Conservation (phyloP, 2,113 vertebrate genomes). For the Odocoileus hemionus region DNA sequence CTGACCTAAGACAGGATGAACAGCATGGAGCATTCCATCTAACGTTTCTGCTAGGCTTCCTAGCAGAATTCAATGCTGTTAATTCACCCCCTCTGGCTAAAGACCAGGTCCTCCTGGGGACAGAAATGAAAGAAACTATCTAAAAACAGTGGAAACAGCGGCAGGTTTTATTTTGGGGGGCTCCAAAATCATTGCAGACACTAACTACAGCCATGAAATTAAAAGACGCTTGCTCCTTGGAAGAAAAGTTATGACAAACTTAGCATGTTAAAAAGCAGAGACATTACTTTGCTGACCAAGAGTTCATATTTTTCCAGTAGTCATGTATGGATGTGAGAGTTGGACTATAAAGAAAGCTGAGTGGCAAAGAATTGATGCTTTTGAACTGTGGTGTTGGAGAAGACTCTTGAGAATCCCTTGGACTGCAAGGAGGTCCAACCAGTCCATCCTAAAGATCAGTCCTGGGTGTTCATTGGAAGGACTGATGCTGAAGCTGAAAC, state of each 20-base stretch:
- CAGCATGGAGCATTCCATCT: background rate
- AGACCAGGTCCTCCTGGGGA: background rate
- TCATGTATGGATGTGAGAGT: background rate
- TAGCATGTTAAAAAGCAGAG: background rate
- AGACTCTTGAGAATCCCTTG: background rate
- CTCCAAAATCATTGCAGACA: background rate
- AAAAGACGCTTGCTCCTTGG: background rate
- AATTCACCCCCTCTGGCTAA: background rate
- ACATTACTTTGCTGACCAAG: background rate
- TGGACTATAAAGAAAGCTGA: background rate
- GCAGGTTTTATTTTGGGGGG: background rate
- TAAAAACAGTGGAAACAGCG: background rate
- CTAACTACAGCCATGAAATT: background rate
- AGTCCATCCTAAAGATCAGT: background rate
- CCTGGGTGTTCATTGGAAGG: background rate
- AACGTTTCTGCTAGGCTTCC: background rate
- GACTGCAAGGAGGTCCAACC: background rate
- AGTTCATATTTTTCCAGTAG: background rate
- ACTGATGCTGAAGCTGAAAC: background rate
- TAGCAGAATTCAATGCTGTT: background rate
- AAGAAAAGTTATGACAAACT: background rate
- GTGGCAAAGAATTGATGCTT: background rate
- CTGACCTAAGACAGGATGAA: fast-evolving
- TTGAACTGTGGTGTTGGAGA: background rate
- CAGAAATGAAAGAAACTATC: background rate